Conservation (phyloP, 23 tunicate genomes). For the Ascidia mentula region DNA sequence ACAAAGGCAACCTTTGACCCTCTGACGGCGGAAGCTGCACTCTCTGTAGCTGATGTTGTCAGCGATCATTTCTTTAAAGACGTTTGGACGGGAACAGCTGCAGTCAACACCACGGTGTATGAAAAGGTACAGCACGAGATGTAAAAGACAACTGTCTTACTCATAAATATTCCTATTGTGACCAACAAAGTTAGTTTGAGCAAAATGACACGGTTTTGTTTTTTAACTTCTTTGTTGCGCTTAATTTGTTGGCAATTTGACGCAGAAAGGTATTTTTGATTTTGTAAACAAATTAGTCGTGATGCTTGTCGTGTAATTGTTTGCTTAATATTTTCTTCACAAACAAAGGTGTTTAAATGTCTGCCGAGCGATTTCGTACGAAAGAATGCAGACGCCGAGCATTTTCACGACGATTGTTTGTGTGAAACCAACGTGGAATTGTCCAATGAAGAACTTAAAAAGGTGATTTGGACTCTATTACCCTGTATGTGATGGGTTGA, state of each 20-base stretch:
- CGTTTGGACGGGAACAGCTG: conserved; percentile 73
- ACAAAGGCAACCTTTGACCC: conserved; percentile 67
- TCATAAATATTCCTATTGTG: too few relatives aligned
- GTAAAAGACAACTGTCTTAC: too few relatives aligned
- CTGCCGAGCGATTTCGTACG: conserved; percentile 68
- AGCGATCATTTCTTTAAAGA: conserved; percentile 81
- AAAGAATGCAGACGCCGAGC: conserved; percentile 21
- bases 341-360: conserved; percentile 95
- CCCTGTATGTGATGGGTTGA: too few relatives aligned
- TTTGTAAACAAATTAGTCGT: neutral
- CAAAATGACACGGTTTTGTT: neutral
- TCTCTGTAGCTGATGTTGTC: conserved; percentile 47
- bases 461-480: conserved; percentile 43
- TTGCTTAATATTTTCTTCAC: too few relatives aligned
- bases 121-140: too few relatives aligned
- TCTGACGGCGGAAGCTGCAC: conserved; percentile 32
- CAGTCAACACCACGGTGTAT: conserved; percentile 76
- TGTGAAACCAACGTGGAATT: conserved; percentile 41
- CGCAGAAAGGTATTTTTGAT: neutral
- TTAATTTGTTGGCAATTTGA: neutral
- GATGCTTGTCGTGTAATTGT: too few relatives aligned
- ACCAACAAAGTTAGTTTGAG: neutral
- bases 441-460: conserved; percentile 41
- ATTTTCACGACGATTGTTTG: conserved; percentile 33
- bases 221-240: neutral